Evolutionary conservation across 2,113 vertebrate species (phyloP), one percentile per base, ranked within the genome.

Genomic region (Notothenia rossii): DNA sequence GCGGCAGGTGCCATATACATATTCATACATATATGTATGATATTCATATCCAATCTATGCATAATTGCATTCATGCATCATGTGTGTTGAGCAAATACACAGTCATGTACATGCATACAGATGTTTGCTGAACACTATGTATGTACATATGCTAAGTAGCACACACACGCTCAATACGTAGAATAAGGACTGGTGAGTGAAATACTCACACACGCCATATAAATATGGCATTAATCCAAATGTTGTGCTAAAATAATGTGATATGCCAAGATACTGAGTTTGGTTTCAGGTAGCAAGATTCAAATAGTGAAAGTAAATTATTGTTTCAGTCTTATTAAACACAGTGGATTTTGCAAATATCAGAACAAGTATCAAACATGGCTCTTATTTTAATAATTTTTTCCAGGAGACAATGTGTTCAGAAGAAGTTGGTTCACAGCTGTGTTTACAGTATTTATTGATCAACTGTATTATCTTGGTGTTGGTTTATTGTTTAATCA

Each of bases 1-100:
- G 72, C 43, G 22, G 14, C 22, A 59, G n/a, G 54, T 66, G 66
- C 49, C 10, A 14, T 0, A 53, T 53, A 36, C 29, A 66, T 61
- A 81, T 61, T 29, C 66, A 69, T 73, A 65, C 48, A 79, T 72
- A 22, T 20, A 71, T 74, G 22, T 58, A 75, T 50, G 66, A 36
- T 61, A 51, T 51, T 49, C 17, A 80, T 48, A 53, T n/a, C 48
- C 15, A 25, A n/a, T 33, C n/a, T 8, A 25, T 63, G 50, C 45
- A n/a, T 58, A 73, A 66, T 51, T 77, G 25, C 7, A 0, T 74
- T 59, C 3, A 54, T 54, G 62, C 33, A 64, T 53, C 9, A 11
- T 50, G 33, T 69, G 63, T 60, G 48, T 40, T 43, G 58, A 48
- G 51, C 33, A 72, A 45, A 72, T 10, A 22, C 6, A 68, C 50